Evolutionary conservation across 2,888 invertebrate genomes (phyloP).

Genomic region (Cosmopolites sordidus): DNA sequence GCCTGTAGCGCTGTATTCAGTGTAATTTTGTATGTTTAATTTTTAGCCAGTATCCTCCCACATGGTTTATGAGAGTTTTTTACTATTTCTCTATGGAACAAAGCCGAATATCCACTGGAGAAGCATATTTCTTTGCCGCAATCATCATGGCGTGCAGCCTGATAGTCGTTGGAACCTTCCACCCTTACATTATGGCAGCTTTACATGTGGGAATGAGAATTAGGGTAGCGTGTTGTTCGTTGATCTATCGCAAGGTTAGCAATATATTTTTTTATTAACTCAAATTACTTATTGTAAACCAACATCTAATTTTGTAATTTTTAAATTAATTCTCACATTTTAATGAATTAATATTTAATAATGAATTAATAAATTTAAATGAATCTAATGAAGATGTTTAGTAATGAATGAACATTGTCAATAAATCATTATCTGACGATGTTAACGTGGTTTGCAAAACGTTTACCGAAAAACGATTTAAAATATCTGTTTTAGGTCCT

Average conservation of each 20-base stretch:
- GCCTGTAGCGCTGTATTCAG: no score
- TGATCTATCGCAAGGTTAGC: conserved; percentile 69
- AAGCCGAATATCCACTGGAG: conserved; percentile 39
- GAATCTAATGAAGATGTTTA: no score
- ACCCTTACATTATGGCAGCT: conserved; percentile 66
- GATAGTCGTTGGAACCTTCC: conserved; percentile 61
- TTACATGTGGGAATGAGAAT: conserved; percentile 69
- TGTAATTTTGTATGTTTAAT: neutral
- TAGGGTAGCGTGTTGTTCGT: conserved; percentile 65
- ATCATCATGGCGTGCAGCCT: conserved; percentile 56
- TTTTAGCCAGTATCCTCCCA: conserved; percentile 38
- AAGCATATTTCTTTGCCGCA: conserved; percentile 57
- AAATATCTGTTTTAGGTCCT: conserved; percentile 55
- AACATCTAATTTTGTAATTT: no score
- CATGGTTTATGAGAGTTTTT: conserved; percentile 37
- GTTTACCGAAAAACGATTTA: neutral
- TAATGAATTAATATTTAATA: no score
- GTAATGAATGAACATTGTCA: neutral
- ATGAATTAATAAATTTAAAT: no score
- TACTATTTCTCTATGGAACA: conserved; percentile 44
- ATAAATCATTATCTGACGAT: neutral
- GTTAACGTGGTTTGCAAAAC: no score
- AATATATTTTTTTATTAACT: neutral
- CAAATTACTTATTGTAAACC: no score
- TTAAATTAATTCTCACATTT: no score